Conservation (phyloP, 2,888 invertebrate genomes). For the Malthinus flaveolus region DNA sequence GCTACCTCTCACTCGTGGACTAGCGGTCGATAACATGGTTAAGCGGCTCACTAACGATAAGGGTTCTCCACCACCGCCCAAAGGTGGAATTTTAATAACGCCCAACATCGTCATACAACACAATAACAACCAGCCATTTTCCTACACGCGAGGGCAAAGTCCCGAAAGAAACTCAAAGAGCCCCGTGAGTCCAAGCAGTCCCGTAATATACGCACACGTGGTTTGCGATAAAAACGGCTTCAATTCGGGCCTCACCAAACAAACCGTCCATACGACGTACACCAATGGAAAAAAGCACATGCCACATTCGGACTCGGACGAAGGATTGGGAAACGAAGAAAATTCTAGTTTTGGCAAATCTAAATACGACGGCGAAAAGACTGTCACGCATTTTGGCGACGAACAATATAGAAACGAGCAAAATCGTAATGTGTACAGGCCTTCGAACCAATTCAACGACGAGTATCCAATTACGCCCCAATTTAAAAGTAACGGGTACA, state of each 20-base stretch:
- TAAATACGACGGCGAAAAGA: conserved; percentile 42
- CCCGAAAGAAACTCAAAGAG: conserved; percentile 48
- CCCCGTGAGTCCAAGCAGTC: conserved; percentile 51
- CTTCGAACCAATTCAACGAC: conserved; percentile 55
- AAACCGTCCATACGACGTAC: conserved; percentile 60
- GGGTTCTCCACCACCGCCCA: conserved; percentile 66
- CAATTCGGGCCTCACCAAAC: conserved; percentile 45
- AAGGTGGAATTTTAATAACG: conserved; percentile 60
- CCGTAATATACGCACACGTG: conserved; percentile 79
- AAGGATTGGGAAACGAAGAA: conserved; percentile 76
- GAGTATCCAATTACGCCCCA: conserved; percentile 63
- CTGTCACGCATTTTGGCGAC: conserved; percentile 55
- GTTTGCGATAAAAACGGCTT: conserved; percentile 56
- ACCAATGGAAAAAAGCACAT: conserved; percentile 55
- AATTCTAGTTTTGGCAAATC: conserved; percentile 52
- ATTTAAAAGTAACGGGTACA: conserved; percentile 60
- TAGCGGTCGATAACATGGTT: conserved; percentile 77
- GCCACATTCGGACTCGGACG: conserved; percentile 75
- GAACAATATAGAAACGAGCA: conserved; percentile 41
- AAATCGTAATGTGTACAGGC: conserved; percentile 52
- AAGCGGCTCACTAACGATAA: conserved; percentile 74
- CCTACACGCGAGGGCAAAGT: conserved; percentile 68
- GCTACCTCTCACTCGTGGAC: conserved; percentile 69
- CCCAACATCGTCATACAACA: conserved; percentile 64
- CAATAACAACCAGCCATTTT: conserved; percentile 79